Evolutionary conservation across 2,113 vertebrate genomes (phyloP), one percentile per base, ranked within the genome.

Genomic region (Pelobates fuscus): DNA sequence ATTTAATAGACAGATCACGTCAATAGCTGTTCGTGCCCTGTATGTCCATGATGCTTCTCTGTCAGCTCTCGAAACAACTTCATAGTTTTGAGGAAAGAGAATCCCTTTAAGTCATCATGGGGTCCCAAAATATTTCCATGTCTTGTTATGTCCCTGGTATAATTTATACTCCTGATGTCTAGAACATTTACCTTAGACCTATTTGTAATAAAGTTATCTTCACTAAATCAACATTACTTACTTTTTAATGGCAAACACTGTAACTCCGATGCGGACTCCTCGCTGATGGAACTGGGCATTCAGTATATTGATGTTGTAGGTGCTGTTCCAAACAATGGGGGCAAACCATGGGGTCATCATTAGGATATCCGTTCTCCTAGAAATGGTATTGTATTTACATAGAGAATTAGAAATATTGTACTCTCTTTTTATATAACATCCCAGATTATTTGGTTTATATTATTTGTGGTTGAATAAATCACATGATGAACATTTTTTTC

Each of bases 241-340:
- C 71, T 72, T 78, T 62, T 67, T 81, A 15, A 70, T 60, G 2
- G 79, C 79, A 69, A 79, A 78, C 14, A 80, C n/a, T 0, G 78
- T 78, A 6, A 80, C 11, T 4, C 78, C 78, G 0, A 81, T 21
- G n/a, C 71, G 78, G 27, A 52, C 27, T 0, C 70, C 67, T 43
- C 15, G 43, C 24, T 37, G 24, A 8, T 26, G 60, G 55, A 78
- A 78, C 60, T 70, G 78, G 7, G 54, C 46, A 1, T 79, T 70
- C 37, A 78, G 25, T 52, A 82, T 55, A 6, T 73, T 54, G 1
- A 3, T 60, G 54, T 80, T 63, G 24, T 78, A 82, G 5, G 67
- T 78, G 10, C 67, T 70, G 17, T 79, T 62, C 77, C 81, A 79
- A 15, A 80, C 0, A 11, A 76, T 66, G 11, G 81, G 79, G 0